A percentile compares a stretch with the other conserved stretches of the same genome.
phyloP scores from a whole-genome alignment of 1,140 invertebrate species.

The Diabrotica undecimpunctata region DNA sequence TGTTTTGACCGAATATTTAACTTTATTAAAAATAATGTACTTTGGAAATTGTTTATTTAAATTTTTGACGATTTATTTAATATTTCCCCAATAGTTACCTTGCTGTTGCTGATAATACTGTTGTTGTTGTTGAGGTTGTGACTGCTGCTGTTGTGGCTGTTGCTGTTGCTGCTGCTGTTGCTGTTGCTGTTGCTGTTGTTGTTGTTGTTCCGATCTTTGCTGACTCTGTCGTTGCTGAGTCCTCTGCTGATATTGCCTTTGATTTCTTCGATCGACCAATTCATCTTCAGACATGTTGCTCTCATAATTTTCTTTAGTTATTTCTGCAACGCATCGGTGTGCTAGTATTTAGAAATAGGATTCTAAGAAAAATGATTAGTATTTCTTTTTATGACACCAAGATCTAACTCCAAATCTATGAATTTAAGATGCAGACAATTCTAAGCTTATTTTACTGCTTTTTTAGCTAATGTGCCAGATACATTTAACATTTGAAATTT shows the following conservation, averaged over 20 bases:
- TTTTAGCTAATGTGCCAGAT: not conserved
- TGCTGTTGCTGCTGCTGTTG: slow-evolving; percentile 37
- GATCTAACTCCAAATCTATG: slow-evolving; percentile 22
- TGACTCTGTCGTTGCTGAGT: slow-evolving; percentile 51
- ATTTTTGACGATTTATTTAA: not conserved
- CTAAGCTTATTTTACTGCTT: slow-evolving; percentile 3
- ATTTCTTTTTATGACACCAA: slow-evolving; percentile 39
- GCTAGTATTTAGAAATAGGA: slow-evolving; percentile 40
- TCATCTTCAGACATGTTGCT: slow-evolving; percentile 56
- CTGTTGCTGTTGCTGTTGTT: slow-evolving; percentile 27
- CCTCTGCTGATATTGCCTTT: slow-evolving; percentile 51
- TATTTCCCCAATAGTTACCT: slow-evolving; percentile 21
- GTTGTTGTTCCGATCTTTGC: slow-evolving; percentile 45
- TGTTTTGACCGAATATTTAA: too few species aligned
- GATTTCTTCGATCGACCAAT: slow-evolving; percentile 47
- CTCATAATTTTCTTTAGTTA: slow-evolving; percentile 77
- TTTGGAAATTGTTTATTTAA: too few species aligned
- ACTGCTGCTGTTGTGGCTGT: slow-evolving; percentile 32
- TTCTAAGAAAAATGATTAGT: slow-evolving; percentile 40
- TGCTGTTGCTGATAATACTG: slow-evolving; percentile 36
- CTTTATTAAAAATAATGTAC: too few species aligned
- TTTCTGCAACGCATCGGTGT: slow-evolving; percentile 68
- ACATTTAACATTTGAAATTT: not conserved
- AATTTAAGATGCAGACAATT: slow-evolving; percentile 5
- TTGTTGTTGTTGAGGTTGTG: slow-evolving; percentile 35